Evolutionary conservation across 2,797 vertebrate genomes (phyloP).

Genomic region (Cyclura pinguis): DNA sequence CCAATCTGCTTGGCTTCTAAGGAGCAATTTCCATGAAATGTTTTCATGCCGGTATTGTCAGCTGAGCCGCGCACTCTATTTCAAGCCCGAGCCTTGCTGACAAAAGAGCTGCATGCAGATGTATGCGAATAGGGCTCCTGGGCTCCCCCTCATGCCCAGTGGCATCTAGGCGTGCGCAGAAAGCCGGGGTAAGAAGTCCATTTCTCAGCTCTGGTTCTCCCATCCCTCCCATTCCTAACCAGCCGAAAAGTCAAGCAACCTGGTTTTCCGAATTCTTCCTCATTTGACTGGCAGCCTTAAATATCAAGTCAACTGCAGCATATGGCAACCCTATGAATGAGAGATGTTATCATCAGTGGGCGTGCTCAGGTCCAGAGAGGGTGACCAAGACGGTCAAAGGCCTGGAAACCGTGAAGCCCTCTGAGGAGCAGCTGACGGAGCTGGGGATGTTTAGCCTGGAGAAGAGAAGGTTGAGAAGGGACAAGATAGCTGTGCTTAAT

Average conservation of each 20-base stretch:
- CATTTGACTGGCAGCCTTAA: not conserved
- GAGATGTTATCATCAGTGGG: not conserved
- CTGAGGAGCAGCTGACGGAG: too few relatives aligned
- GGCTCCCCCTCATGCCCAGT: not conserved
- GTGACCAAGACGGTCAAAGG: too few relatives aligned
- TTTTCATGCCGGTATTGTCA: not conserved
- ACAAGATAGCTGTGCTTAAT: too few relatives aligned
- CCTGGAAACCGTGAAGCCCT: too few relatives aligned
- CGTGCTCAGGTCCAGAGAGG: too few relatives aligned
- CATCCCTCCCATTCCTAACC: not conserved
- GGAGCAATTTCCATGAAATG: conserved; percentile 14
- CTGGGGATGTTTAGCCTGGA: too few relatives aligned
- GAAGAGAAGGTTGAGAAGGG: too few relatives aligned
- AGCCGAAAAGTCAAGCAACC: not conserved
- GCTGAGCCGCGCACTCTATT: not conserved
- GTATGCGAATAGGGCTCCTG: not conserved
- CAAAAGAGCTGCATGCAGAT: not conserved
- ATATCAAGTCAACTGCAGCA: not conserved
- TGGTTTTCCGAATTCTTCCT: not conserved
- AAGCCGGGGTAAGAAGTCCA: too few relatives aligned
- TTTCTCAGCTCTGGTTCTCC: not conserved
- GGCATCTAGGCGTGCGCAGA: not conserved
- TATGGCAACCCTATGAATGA: too few relatives aligned
- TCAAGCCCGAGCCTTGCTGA: not conserved
- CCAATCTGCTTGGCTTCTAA: conserved; percentile 13